Base-by-base conservation (phyloP, 2,888 invertebrate species). In the Sinotaia quadrata region DNA sequence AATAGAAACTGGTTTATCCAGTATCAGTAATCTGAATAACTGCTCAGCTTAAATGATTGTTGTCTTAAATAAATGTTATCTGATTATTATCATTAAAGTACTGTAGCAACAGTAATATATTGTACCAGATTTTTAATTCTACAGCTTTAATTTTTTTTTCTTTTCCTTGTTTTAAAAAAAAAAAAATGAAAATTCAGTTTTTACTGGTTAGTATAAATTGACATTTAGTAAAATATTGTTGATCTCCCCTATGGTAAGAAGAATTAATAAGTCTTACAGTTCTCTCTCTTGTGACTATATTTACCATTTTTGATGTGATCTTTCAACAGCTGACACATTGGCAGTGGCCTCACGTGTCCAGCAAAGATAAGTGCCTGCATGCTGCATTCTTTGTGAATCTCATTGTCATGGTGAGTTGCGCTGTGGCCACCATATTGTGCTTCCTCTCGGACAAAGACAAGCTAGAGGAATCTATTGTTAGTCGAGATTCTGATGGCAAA, bases 371-470 rank as follows among this genome's bases (percentile, higher is more conserved):
- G 73, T 85, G 89, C 67, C 87, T 90, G 29, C 90, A 91, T 77
- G 77, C 84, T 15, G 79, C 90, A 44, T 90, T 90, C 81, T 78
- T 90, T 24, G 68, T 89, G 63, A 88, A 89, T 44, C 81, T 90
- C 41, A 67, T 90, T 31, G 81, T 90, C 58, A 91, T 91, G 91
- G 80, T 90, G 27, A 84, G 86, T 49, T 90, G 90, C 79, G 90
- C 90, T 5, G 85, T 89, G 37, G 88, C 89, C 27, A 90, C 90
- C 2, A 86, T 91, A 51, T 84, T 90, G 78, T 90, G 90, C 79
- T 91, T 90, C 79, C 87, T 89, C 67, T 88, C 89, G 5, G 89
- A 89, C 76, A 84, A 84, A 67, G 85, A 83, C 58, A 83, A 84
- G 60, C 77, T 84, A 21, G 78, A 76, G 37, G 82, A 82, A 58